Evolutionary conservation across 2,888 invertebrate species (phyloP).

Genomic region (Biston stratarius): DNA sequence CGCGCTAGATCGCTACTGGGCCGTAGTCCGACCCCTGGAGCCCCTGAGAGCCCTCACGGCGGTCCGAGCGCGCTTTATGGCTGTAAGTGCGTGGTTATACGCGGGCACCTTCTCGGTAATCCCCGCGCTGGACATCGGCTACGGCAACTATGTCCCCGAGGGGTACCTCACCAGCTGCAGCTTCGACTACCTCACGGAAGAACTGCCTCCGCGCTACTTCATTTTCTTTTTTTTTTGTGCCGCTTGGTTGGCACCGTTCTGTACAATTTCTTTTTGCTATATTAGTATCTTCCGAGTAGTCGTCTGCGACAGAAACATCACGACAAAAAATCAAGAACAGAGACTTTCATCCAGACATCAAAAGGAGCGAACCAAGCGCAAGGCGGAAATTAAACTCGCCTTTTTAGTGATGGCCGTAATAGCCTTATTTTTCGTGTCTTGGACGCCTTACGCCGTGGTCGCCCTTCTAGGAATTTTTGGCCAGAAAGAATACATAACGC

Average conservation of each 20-base stretch:
- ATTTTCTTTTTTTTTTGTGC: slow-evolving; percentile 91
- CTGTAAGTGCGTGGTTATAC: slow-evolving; percentile 91
- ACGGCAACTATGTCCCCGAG: slow-evolving; percentile 93
- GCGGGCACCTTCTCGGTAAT: slow-evolving; percentile 89
- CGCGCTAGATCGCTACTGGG: slow-evolving; percentile 93
- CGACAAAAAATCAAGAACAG: slow-evolving; percentile 77
- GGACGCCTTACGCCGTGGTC: slow-evolving; percentile 93
- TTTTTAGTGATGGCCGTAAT: slow-evolving; percentile 90
- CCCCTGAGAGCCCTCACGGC: slow-evolving; percentile 88
- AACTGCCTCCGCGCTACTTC: slow-evolving; percentile 87
- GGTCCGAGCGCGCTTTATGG: slow-evolving; percentile 87
- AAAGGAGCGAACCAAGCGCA: slow-evolving; percentile 88
- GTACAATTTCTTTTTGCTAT: slow-evolving; percentile 91
- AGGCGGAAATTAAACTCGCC: slow-evolving; percentile 91
- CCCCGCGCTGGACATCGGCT: slow-evolving; percentile 90
- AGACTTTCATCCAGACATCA: slow-evolving; percentile 84
- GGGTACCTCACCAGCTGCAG: slow-evolving; percentile 94
- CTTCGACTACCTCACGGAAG: slow-evolving; percentile 93
- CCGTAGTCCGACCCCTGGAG: slow-evolving; percentile 92
- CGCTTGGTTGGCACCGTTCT: slow-evolving; percentile 91
- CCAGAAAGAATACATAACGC: slow-evolving; percentile 88
- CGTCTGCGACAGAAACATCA: slow-evolving; percentile 78
- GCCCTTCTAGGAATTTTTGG: slow-evolving; percentile 91
- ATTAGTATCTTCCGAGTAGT: slow-evolving; percentile 89
- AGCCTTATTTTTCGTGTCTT: slow-evolving; percentile 91